phyloP scores from a whole-genome alignment of 2,888 invertebrate genomes.

The Sclerodermus sp. region DNA sequence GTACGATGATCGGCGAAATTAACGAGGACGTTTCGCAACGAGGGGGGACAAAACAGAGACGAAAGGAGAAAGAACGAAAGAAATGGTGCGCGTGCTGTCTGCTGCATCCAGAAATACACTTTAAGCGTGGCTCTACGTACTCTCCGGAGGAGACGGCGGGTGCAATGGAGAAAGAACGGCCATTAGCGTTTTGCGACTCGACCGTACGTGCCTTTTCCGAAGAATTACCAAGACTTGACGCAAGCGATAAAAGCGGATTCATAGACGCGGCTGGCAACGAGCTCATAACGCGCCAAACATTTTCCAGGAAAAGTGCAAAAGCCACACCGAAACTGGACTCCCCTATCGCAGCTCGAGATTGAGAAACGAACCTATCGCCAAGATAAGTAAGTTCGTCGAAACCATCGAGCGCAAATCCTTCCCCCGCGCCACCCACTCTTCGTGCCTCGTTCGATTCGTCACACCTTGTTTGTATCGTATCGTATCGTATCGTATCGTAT shows the following conservation, averaged over 20 bases:
- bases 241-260: constrained; percentile 15
- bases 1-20: neutral
- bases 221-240: constrained; percentile 25
- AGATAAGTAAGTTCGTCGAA: too few relatives aligned
- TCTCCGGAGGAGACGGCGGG: constrained; percentile 9
- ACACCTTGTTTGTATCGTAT: too few relatives aligned
- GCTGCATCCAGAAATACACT: constrained; percentile 25
- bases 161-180: constrained; percentile 22
- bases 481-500: too few relatives aligned
- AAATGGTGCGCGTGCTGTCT: constrained; percentile 26
- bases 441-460: too few relatives aligned
- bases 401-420: too few relatives aligned
- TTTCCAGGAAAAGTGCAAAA: constrained; percentile 13
- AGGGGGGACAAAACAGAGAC: constrained; percentile 7
- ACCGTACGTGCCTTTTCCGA: constrained; percentile 37
- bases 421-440: too few relatives aligned
- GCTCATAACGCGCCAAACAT: constrained; percentile 1
- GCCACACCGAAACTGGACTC: neutral
- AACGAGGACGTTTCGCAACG: neutral
- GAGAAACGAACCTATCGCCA: neutral
- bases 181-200: constrained; percentile 33
- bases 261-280: constrained; percentile 5
- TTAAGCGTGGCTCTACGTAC: constrained; percentile 1
- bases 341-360: too few relatives aligned
- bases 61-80: constrained; percentile 20